Percentiles rank a stretch among this genome's conserved stretches.
Evolutionary conservation across 2,888 invertebrate species (phyloP).

Genomic region (Brassicogethes aeneus): DNA sequence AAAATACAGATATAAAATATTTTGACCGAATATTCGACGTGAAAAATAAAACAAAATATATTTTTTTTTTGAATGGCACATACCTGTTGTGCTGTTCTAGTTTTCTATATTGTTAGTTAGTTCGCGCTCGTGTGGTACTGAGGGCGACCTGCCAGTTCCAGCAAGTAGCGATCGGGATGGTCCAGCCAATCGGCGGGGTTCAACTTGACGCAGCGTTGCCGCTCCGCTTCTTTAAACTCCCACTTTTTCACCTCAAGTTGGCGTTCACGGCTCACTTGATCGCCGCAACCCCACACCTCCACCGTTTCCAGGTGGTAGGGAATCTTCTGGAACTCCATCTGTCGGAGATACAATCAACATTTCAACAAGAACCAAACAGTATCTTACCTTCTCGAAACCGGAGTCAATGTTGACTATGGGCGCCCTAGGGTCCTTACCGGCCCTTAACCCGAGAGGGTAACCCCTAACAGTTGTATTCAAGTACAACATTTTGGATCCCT

Average conservation of each 20-base stretch:
- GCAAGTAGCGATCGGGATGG: constrained; percentile 82
- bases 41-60: too few relatives aligned
- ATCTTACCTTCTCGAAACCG: constrained; percentile 54
- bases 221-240: constrained; percentile 78
- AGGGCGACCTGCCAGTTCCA: constrained; percentile 78
- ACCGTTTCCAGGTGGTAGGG: constrained; percentile 55
- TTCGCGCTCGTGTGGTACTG: constrained; percentile 70
- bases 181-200: constrained; percentile 90
- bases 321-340: constrained; percentile 56
- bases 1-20: background rate
- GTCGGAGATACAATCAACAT: background rate
- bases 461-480: constrained; percentile 77
- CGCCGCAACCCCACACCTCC: constrained; percentile 83
- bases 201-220: constrained; percentile 75
- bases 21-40: background rate
- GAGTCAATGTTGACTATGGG: constrained; percentile 66
- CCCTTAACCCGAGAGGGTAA: constrained; percentile 74
- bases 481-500: constrained; percentile 69
- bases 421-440: constrained; percentile 70
- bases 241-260: constrained; percentile 79
- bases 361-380: background rate
- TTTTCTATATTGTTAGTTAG: constrained; percentile 17
- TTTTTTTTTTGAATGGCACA: too few relatives aligned
- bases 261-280: constrained; percentile 64
- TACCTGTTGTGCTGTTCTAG: too few relatives aligned